Percentiles rank a stretch among this genome's conserved stretches.
These are phyloP conservation scores for Drosophila atripex DNA, from an alignment of 2,888 invertebrate species.

Conservation along the genomic window DNA sequence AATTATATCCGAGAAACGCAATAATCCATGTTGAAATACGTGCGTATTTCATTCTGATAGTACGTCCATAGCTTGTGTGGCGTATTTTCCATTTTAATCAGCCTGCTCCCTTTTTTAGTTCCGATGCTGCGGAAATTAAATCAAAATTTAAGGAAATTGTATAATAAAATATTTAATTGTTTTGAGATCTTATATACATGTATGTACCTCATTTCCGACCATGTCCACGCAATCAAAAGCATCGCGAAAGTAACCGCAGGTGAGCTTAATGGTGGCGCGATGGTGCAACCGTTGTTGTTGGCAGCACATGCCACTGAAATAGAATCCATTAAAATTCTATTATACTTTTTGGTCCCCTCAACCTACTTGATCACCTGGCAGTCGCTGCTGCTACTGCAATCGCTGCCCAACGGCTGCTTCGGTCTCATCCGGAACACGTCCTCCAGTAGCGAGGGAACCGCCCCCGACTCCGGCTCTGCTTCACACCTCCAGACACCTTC, in stretches of 20 bases:
- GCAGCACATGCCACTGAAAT: conserved; percentile 91
- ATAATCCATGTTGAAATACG: conserved; percentile 21
- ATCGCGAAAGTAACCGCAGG: conserved; percentile 96
- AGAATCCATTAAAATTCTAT: neutral
- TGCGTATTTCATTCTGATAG: conserved; percentile 34
- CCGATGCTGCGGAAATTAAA: conserved; percentile 50
- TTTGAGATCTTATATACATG: too few species aligned
- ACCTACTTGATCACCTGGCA: conserved; percentile 89
- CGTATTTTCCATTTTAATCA: neutral
- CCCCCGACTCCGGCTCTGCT: conserved; percentile 87
- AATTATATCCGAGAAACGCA: conserved; percentile 23
- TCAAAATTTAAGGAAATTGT: neutral
- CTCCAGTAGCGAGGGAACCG: conserved; percentile 24
- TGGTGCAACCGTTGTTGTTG: conserved; percentile 92
- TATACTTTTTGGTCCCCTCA: neutral
- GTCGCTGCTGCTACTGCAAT: conserved; percentile 92
- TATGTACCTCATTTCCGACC: conserved; percentile 61
- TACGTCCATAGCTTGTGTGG: conserved; percentile 1
- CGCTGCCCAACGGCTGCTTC: conserved; percentile 94
- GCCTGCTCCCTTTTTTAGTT: conserved; percentile 21
- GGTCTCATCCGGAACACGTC: conserved; percentile 46
- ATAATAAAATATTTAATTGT: too few species aligned
- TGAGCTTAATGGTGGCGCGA: conserved; percentile 93
- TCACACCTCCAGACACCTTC: conserved; percentile 89
- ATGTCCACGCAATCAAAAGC: conserved; percentile 91